These are phyloP conservation scores for Trachymyrmex septentrionalis DNA, from an alignment of 1,140 invertebrate genomes.

Conservation along the genomic window DNA sequence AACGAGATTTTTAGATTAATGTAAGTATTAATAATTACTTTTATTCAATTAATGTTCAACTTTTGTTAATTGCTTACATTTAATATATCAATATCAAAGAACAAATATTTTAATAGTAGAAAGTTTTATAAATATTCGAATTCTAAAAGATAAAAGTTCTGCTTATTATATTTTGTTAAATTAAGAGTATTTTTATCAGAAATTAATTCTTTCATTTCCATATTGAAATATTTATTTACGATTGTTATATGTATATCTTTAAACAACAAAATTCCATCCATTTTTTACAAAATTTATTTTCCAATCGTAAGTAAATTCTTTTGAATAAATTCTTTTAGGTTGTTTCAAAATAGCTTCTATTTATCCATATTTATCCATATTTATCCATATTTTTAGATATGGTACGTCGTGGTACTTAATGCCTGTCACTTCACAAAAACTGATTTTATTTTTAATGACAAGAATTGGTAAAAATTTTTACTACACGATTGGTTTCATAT, in stretches of 20 bases:
- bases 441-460: conserved; percentile 65
- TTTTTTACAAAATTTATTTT: neutral
- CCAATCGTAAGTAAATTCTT: neutral
- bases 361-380: neutral
- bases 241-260: neutral
- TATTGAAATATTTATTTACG: neutral
- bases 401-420: conserved; percentile 61
- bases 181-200: neutral
- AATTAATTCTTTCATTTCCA: neutral
- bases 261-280: neutral
- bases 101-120: neutral
- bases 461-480: conserved; percentile 39
- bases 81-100: neutral
- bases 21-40: conserved; percentile 34
- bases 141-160: neutral
- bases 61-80: neutral
- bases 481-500: conserved; percentile 36
- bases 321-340: neutral
- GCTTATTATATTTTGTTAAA: neutral
- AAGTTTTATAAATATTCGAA: neutral
- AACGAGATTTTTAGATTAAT: neutral
- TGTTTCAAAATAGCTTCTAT: neutral
- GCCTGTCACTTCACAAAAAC: conserved; percentile 52
- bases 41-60: neutral
- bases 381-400: conserved; percentile 25